Evolutionary conservation across 2,113 vertebrate genomes (phyloP), one percentile per base, ranked within the genome.

Genomic region (Pangasianodon hypophthalmus): DNA sequence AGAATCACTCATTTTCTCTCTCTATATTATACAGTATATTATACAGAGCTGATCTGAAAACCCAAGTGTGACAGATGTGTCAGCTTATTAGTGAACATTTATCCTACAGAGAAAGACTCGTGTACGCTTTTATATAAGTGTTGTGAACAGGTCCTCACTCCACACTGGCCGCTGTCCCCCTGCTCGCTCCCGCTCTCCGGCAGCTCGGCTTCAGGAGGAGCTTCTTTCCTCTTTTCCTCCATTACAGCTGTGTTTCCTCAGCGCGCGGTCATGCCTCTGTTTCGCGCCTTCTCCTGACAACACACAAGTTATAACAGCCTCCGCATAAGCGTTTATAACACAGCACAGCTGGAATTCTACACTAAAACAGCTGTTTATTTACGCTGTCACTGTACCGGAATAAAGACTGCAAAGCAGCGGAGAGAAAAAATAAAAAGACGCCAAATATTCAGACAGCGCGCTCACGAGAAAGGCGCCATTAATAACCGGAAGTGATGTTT

Each of bases 151-250:
- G 58, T 6, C 62, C 90, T 91, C 46, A 88, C 91, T 50, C 85
- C 19, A 19, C 41, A 21, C 11, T 46, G 41, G 83, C 46, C 9
- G 7, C 16, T 41, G n/a, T 86, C 83, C 14, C 54, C 56, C 0
- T 88, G 62, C 18, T 88, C 88, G 1, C 9, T 29, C 6, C 3
- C 84, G 37, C 86, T 18, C 6, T 32, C 10, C 21, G 13, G 29
- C 29, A 79, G 26, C 60, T 18, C 29, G 44, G 60, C 2, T 62
- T 60, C 56, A 14, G 0, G 7, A 29, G 13, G 52, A 24, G 44
- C 32, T 11, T 83, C 11, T 7, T 54, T 9, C 32, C 71, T 84
- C 87, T 67, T 44, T 14, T 81, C n/a, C 46, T 88, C 89, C 91
- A 90, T 91, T 11, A 16, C n/a, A 3, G 32, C 16, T 48, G 11